phyloP scores from a whole-genome alignment of 2,888 invertebrate genomes.

The Periphyllus acericola region DNA sequence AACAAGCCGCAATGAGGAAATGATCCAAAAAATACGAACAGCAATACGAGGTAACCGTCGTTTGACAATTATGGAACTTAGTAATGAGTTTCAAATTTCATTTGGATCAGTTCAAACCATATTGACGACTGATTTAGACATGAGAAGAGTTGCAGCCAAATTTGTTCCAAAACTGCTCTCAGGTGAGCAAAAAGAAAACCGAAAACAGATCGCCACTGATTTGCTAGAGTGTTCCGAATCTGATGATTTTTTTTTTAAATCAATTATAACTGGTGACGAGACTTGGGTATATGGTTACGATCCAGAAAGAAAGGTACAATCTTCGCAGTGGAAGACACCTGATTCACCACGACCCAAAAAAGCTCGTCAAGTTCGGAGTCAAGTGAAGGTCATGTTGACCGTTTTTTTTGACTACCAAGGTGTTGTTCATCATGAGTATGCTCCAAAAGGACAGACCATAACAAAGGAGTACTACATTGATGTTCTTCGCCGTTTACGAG shows the following conservation, averaged over 20 bases:
- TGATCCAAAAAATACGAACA: not conserved
- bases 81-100: slow-evolving; percentile 21
- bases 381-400: slow-evolving; percentile 63
- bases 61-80: slow-evolving; percentile 12
- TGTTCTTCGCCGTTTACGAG: slow-evolving; percentile 64
- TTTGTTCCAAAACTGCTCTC: slow-evolving; percentile 11
- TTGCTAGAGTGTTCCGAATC: not conserved
- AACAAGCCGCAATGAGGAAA: slow-evolving; percentile 23
- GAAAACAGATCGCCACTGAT: slow-evolving; percentile 18
- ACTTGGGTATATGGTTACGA: slow-evolving; percentile 65
- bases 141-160: not conserved
- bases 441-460: slow-evolving; percentile 63
- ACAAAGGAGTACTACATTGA: slow-evolving; percentile 63
- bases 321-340: slow-evolving; percentile 64
- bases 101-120: slow-evolving; percentile 2
- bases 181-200: slow-evolving; percentile 13
- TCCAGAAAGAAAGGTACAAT: slow-evolving; percentile 64
- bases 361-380: slow-evolving; percentile 62
- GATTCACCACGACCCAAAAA: slow-evolving; percentile 62
- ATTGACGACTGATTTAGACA: not conserved
- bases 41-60: not conserved
- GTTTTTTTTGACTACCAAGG: slow-evolving; percentile 62
- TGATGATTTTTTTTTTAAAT: slow-evolving; percentile 64
- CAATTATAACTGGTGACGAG: slow-evolving; percentile 65
- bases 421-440: slow-evolving; percentile 62